A percentile compares a stretch with the other conserved stretches of the same genome.
Conservation (phyloP, 1,140 invertebrate species). For the Listronotus bonariensis region DNA sequence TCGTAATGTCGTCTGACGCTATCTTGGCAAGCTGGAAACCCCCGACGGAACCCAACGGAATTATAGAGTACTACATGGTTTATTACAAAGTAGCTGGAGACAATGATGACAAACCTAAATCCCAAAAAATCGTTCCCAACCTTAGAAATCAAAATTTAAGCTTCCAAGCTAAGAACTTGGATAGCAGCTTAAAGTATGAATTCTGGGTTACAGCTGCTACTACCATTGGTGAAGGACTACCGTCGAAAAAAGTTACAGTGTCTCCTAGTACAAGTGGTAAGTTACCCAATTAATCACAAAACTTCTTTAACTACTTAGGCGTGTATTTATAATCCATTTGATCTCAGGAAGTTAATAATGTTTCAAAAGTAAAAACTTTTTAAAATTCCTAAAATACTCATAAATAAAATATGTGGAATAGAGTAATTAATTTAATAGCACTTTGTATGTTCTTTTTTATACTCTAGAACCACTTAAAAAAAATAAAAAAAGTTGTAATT, state of each 20-base stretch:
- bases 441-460: too few relatives aligned
- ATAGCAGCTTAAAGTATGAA: conserved; percentile 81
- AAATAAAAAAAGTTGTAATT: too few relatives aligned
- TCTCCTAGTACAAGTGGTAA: conserved; percentile 80
- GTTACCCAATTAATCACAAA: conserved; percentile 5
- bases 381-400: too few relatives aligned
- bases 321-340: too few relatives aligned
- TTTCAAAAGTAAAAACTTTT: too few relatives aligned
- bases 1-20: conserved; percentile 87
- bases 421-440: too few relatives aligned
- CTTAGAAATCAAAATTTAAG: conserved; percentile 61
- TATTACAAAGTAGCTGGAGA: conserved; percentile 79
- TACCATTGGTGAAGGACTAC: conserved; percentile 89
- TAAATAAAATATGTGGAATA: too few relatives aligned
- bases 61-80: conserved; percentile 91
- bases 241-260: conserved; percentile 81
- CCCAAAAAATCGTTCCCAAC: conserved; percentile 57
- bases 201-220: conserved; percentile 95
- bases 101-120: conserved; percentile 53
- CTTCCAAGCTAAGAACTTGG: conserved; percentile 83
- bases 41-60: conserved; percentile 88
- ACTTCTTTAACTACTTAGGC: background rate
- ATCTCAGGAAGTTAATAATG: too few relatives aligned
- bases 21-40: conserved; percentile 93
- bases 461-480: too few relatives aligned